These are phyloP conservation scores for Rapana venosa DNA, from an alignment of 2,888 invertebrate genomes.

Conservation along the genomic window DNA sequence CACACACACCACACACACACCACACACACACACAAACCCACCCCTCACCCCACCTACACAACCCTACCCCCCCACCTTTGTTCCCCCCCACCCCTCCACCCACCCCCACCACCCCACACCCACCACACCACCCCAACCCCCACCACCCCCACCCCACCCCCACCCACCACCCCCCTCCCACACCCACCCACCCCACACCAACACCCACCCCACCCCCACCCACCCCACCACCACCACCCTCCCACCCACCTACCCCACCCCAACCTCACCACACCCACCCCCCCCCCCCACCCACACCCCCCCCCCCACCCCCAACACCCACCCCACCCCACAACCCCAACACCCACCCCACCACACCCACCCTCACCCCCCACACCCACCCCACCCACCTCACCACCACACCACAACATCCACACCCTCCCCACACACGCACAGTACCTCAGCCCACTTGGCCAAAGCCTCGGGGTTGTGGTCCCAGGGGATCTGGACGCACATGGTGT, in stretches of 20 bases:
- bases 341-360: neutral
- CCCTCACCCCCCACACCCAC: neutral
- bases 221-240: neutral
- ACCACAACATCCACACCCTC: neutral
- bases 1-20: too few species aligned
- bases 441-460: constrained; percentile 91
- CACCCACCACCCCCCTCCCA: too few species aligned
- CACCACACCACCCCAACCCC: too few species aligned
- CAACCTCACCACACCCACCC: neutral
- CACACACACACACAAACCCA: too few species aligned
- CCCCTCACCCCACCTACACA: too few species aligned
- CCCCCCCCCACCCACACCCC: too few species aligned
- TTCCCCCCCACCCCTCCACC: too few species aligned
- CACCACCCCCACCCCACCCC: too few species aligned
- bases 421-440: constrained; percentile 80
- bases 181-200: neutral
- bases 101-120: too few species aligned
- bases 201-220: neutral
- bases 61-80: too few species aligned
- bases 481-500: constrained; percentile 93
- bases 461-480: constrained; percentile 92
- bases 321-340: neutral
- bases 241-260: neutral
- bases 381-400: too few species aligned
- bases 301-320: too few species aligned